Base-by-base conservation (phyloP, 2,888 invertebrate species). In the Apoda limacodes region DNA sequence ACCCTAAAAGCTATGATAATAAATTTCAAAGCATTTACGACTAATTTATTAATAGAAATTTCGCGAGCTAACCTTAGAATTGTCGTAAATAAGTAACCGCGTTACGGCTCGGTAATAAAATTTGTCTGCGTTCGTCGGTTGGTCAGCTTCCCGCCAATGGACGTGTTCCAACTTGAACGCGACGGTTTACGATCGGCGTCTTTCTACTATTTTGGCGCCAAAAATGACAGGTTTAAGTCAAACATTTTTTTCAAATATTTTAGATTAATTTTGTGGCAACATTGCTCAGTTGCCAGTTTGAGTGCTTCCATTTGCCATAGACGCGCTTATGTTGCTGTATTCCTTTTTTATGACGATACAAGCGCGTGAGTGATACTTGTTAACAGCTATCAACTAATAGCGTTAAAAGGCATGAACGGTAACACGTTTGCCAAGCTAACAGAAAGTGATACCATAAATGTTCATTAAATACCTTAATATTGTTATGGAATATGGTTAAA, bases 1-100 rank as follows among this genome's bases (percentile, higher is more conserved):
- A 66, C 61, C 44, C 40, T 54, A 53, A 61, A 54, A 60, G 71
- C 64, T 66, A 65, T 68, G 66, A 66, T 60, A 65, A 70, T 78
- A 75, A 75, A 75, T 75, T 69, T 69, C 61, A 44, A 43, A 51
- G 55, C 61, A 52, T 75, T 76, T 74, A 76, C 72, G 74, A 69
- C 67, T 71, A 72, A 74, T 76, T 75, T 78, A 80, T 74, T 78
- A 78, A 75, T 78, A 80, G 78, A 76, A 76, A 69, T 72, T 78
- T 80, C 55, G 76, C 76, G 69, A 67, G 66, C 63, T 58, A 70
- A 70, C 74, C 75, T 76, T 65, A 68, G 68, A 60, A 61, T 56
- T 56, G 65, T 75, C 78, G 74, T 78, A 76, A 76, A 76, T 67
- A 67, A 66, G 67, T 65, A 60, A 72, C 68, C 67, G 58, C 70